Conservation (phyloP, 2,113 vertebrate species). For the Picathartes gymnocephalus region DNA sequence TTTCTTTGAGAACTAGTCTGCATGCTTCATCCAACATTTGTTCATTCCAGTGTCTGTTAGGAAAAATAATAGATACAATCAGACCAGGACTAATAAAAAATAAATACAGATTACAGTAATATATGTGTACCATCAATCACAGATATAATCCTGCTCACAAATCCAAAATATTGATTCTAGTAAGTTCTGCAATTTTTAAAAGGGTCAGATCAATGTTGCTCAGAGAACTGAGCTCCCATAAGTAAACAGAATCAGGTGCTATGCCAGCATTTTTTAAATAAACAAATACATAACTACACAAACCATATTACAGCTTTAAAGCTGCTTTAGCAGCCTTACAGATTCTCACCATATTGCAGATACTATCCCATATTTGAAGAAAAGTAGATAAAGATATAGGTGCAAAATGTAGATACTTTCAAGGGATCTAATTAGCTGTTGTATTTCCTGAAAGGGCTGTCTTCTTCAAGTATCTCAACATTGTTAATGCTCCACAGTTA, state of each 20-base stretch:
- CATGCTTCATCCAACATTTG: constrained; percentile 78
- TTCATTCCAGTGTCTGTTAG: constrained; percentile 78
- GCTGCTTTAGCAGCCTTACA: not conserved
- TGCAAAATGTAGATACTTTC: not conserved
- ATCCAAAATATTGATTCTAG: not conserved
- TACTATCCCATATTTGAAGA: not conserved
- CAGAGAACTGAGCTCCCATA: not conserved
- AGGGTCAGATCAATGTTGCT: not conserved
- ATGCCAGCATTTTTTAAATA: not conserved
- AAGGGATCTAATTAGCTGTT: not conserved
- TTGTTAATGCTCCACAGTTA: not conserved
- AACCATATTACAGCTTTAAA: not conserved
- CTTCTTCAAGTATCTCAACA: not conserved
- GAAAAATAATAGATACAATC: not conserved
- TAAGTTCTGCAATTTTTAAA: not conserved
- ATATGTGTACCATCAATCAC: not conserved
- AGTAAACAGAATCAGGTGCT: not conserved
- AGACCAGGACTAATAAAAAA: not conserved
- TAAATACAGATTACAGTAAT: not conserved
- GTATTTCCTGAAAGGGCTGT: not conserved
- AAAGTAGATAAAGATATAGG: not conserved
- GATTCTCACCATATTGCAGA: not conserved
- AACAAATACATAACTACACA: not conserved
- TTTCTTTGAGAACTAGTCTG: constrained; percentile 78
- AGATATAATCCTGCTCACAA: not conserved